Conservation (phyloP, 1,140 invertebrate species). For the Lordiphosa mommai region DNA sequence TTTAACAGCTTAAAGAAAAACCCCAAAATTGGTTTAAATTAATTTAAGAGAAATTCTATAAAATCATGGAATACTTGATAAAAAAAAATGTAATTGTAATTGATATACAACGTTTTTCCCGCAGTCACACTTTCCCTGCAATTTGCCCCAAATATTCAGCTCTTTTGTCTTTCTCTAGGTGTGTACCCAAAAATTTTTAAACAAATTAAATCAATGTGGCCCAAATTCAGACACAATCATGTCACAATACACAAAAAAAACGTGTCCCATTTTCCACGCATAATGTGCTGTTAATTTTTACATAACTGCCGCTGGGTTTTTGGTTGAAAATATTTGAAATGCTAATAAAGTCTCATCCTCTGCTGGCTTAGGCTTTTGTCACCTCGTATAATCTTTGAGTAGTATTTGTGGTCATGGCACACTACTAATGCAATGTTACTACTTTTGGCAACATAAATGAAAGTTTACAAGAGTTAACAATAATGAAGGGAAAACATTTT, state of each 20-base stretch:
- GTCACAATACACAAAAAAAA: slow-evolving; percentile 8
- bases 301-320: slow-evolving; percentile 30
- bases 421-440: slow-evolving; percentile 10
- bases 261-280: slow-evolving; percentile 28
- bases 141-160: not conserved
- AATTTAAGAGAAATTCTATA: too few species aligned
- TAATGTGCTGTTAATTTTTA: slow-evolving; percentile 45
- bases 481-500: slow-evolving; percentile 64
- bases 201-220: not conserved
- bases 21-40: too few species aligned
- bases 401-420: slow-evolving; percentile 2
- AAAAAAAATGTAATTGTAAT: too few species aligned
- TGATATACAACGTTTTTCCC: too few species aligned
- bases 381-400: slow-evolving; percentile 20
- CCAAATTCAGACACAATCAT: slow-evolving; percentile 3
- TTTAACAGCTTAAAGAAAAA: too few species aligned
- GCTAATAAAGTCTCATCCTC: slow-evolving; percentile 26
- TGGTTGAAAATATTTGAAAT: slow-evolving; percentile 38
- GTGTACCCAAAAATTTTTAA: not conserved
- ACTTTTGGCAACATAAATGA: slow-evolving; percentile 62
- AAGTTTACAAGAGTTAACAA: slow-evolving; percentile 55
- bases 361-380: slow-evolving; percentile 15
- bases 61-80: too few species aligned
- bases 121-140: too few species aligned
- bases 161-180: not conserved